Conservation (phyloP, 2,888 invertebrate genomes). For the Horisme vitalbata region DNA sequence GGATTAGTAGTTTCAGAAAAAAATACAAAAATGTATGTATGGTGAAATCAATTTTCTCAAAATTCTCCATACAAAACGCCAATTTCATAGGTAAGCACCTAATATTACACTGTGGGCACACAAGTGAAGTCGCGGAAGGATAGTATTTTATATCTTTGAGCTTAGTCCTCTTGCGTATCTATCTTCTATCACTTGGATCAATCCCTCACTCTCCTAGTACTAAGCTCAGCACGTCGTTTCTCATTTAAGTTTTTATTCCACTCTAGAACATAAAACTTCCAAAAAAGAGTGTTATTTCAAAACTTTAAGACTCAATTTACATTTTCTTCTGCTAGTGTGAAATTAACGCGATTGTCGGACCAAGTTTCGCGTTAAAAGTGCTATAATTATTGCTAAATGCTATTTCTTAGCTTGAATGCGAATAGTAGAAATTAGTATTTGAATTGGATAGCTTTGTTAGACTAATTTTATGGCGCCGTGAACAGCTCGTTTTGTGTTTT, state of each 20-base stretch:
- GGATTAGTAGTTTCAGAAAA: no score
- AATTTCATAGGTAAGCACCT: no score
- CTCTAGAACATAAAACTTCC: conserved; percentile 51
- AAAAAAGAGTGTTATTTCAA: conserved; percentile 56
- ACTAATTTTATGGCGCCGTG: conserved; percentile 4
- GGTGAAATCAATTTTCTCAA: no score
- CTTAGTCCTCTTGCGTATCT: no score
- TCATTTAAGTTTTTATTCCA: conserved; percentile 61
- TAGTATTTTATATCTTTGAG: no score
- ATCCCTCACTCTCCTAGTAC: conserved; percentile 8
- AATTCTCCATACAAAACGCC: no score
- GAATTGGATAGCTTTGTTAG: conserved; percentile 5
- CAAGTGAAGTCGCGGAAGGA: no score
- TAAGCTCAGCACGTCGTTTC: conserved; percentile 52
- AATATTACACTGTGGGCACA: no score
- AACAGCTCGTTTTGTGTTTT: conserved; percentile 4
- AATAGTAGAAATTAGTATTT: conserved; percentile 12
- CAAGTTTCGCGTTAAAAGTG: conserved; percentile 23
- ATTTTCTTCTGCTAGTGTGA: conserved; percentile 37
- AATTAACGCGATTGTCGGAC: conserved; percentile 33
- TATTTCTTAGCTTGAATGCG: conserved; percentile 6
- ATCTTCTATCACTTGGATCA: not conserved
- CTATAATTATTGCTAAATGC: conserved; percentile 22
- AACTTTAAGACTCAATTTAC: conserved; percentile 45
- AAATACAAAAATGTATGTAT: no score